These are phyloP conservation scores for Synergus gifuensis DNA, from an alignment of 2,888 invertebrate species.

Conservation along the genomic window DNA sequence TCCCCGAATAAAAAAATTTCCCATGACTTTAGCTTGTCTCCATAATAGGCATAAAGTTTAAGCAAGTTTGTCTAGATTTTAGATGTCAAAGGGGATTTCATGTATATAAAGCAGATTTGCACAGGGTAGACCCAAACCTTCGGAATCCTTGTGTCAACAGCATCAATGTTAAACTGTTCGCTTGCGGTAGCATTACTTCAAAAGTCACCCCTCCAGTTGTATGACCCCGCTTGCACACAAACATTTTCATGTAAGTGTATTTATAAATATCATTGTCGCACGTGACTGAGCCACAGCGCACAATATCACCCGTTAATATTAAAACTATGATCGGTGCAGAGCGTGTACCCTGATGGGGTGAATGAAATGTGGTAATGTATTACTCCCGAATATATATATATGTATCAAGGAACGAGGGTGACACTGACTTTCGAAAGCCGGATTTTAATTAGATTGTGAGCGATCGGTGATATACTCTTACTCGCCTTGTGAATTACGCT, in stretches of 20 bases:
- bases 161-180: constrained; percentile 52
- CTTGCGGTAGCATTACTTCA: constrained; percentile 53
- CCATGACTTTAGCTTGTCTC: background rate
- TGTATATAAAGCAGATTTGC: constrained; percentile 38
- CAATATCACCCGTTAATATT: constrained; percentile 56
- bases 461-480: constrained; percentile 43
- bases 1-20: background rate
- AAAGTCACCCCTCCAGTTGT: constrained; percentile 50
- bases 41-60: background rate
- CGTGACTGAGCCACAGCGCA: constrained; percentile 56
- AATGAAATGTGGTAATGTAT: constrained; percentile 39
- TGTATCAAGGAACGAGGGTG: constrained; percentile 23
- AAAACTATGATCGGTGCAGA: constrained; percentile 28
- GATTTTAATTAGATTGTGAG: constrained; percentile 55
- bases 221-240: constrained; percentile 43
- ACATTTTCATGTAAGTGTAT: constrained; percentile 1
- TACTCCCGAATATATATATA: constrained; percentile 21
- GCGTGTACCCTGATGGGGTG: constrained; percentile 21
- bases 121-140: constrained; percentile 46
- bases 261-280: constrained; percentile 49
- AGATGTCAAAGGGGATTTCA: background rate
- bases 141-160: constrained; percentile 51
- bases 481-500: constrained; percentile 9
- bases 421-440: constrained; percentile 36
- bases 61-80: background rate